These are phyloP conservation scores for Microtus agrestis DNA, from an alignment of 2,797 vertebrate genomes.

Conservation along the genomic window DNA sequence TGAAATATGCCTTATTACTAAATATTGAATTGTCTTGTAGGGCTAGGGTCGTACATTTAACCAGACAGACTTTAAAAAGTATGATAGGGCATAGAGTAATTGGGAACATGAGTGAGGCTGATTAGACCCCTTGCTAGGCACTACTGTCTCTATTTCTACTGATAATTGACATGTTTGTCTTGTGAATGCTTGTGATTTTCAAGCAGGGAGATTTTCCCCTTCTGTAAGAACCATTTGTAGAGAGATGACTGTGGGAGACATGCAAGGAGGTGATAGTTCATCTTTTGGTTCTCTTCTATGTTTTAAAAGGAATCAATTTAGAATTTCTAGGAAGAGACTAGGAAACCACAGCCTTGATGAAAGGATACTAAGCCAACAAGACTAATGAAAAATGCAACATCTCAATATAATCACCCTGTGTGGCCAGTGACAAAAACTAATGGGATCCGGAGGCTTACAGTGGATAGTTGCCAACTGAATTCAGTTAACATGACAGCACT, in stretches of 20 bases:
- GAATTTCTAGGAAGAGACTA: background rate
- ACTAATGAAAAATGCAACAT: background rate
- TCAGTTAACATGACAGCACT: background rate
- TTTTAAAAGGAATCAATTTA: conserved; percentile 8
- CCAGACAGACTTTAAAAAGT: background rate
- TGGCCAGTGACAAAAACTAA: background rate
- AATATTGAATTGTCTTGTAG: background rate
- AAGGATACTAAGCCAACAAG: background rate
- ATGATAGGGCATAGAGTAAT: background rate
- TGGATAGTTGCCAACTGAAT: background rate
- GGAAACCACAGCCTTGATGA: background rate
- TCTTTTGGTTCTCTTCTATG: background rate
- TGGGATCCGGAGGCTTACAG: background rate
- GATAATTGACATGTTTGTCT: background rate
- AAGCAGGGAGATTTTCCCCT: background rate
- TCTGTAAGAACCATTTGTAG: background rate
- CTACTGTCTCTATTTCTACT: background rate
- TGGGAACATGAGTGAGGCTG: no score
- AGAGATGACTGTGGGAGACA: background rate
- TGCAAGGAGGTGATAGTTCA: background rate
- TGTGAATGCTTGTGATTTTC: background rate
- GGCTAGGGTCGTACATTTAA: background rate
- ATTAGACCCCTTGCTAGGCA: no score
- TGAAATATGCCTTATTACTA: background rate
- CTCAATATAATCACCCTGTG: background rate